A percentile compares a stretch with the other conserved stretches of the same genome.
Evolutionary conservation across 2,888 invertebrate genomes (phyloP).

Genomic region (Cyaniris semiargus): DNA sequence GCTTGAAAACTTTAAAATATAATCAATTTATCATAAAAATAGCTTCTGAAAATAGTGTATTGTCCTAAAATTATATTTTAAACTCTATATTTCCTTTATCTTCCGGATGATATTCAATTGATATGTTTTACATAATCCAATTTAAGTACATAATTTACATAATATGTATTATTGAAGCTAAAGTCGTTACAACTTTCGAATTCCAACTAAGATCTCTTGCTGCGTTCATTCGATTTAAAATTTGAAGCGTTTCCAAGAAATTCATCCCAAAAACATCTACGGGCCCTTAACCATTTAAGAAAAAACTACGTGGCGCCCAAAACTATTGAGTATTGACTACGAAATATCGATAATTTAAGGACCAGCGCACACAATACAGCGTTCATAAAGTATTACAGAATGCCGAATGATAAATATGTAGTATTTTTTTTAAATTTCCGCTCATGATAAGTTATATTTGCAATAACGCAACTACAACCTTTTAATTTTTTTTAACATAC

Average conservation of each 20-base stretch:
- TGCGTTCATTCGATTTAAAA: neutral
- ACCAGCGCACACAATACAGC: neutral
- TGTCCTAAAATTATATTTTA: too few species aligned
- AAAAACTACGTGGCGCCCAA: slow-evolving; percentile 16
- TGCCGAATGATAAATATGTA: too few species aligned
- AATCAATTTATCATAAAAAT: too few species aligned
- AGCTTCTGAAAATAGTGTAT: too few species aligned
- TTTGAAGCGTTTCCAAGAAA: slow-evolving; percentile 28
- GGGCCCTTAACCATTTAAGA: neutral
- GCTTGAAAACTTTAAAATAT: too few species aligned
- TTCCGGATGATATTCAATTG: too few species aligned
- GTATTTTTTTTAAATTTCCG: too few species aligned
- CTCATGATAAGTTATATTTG: neutral
- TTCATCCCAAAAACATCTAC: neutral
- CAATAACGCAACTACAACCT: neutral
- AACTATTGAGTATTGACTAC: neutral
- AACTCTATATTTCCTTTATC: too few species aligned
- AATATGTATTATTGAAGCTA: neutral
- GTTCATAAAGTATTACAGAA: neutral
- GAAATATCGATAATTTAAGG: slow-evolving; percentile 5
- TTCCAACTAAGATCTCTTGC: neutral
- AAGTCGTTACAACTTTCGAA: neutral
- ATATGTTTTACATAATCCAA: neutral
- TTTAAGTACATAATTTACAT: neutral
- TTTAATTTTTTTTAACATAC: neutral